Evolutionary conservation across 2,888 invertebrate genomes (phyloP).

Genomic region (Caenorhabditis sp.): DNA sequence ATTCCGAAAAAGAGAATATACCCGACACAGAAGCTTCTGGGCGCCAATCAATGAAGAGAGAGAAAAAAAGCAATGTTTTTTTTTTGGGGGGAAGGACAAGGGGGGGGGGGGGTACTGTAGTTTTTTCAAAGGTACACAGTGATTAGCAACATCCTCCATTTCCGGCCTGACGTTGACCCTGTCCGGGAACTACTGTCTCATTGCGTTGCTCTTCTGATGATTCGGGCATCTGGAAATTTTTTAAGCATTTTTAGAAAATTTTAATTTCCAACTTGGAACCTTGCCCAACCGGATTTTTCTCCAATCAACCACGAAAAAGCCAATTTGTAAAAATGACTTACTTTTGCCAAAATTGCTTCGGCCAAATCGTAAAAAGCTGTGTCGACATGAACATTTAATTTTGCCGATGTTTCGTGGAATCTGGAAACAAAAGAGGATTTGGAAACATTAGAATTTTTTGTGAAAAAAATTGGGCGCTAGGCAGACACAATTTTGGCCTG

Average conservation of each 20-base stretch:
- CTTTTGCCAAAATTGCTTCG: constrained; percentile 74
- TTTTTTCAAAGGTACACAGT: neutral
- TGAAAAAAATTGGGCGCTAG: too few relatives aligned
- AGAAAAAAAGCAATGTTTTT: neutral
- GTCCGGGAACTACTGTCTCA: constrained; percentile 37
- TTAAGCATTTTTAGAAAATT: neutral
- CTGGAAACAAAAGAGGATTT: constrained; percentile 71
- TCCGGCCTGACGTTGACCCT: constrained; percentile 19
- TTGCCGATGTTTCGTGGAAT: constrained; percentile 99
- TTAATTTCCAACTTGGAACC: neutral
- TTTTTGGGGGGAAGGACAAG: neutral
- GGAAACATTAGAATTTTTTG: neutral
- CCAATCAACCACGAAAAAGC: too few relatives aligned
- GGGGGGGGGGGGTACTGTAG: neutral
- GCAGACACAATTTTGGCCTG: too few relatives aligned
- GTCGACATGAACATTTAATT: constrained; percentile 95
- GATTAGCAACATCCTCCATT: constrained; percentile 34
- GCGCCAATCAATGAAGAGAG: neutral
- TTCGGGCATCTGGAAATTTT: constrained; percentile 43
- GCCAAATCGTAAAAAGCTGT: constrained; percentile 96
- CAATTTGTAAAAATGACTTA: constrained; percentile 10
- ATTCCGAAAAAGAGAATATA: constrained; percentile 8
- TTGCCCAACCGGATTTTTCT: too few relatives aligned
- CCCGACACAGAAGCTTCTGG: neutral
- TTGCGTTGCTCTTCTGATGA: constrained; percentile 40